Evolutionary conservation across 64 coral and sea anemone species (phyloP), one percentile per base, ranked within the genome.

Genomic region (Anthopleura sola): DNA sequence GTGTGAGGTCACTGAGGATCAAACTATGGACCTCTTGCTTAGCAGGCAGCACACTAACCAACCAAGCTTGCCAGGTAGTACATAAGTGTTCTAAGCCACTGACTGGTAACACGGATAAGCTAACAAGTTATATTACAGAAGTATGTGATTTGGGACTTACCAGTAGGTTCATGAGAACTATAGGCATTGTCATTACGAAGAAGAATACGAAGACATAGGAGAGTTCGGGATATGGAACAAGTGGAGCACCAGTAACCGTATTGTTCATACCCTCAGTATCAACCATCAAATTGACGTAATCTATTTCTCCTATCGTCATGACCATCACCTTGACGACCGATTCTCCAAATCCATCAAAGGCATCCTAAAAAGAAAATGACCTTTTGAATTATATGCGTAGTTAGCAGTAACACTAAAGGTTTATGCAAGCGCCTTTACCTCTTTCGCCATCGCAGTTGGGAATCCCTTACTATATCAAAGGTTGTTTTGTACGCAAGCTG

Each of bases 271-370:
- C 26, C n/a, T 37, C 32, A 56, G 37, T 79, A 78, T 93, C 87
- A 49, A 89, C 84, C 57, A 93, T 12, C 19, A 88, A 32, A 5
- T 76, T 55, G 2, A 37, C 37, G 75, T 93, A 93, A 68, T 88
- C 91, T 47, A 93, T 23, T 34, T 93, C 91, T 17, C 91, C 91
- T 26, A 89, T 60, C 24, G 84, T 89, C 91, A 93, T 93, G 28
- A 74, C 87, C n/a, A 86, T 85, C 20, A 75, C 82, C 58, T 88
- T 88, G 18, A 93, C 82, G 5, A 93, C 29, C 11, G 82, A 23
- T 37, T 85, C 39, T 0, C 76, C 75, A 56, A 86, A 85, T 15
- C 68, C 78, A 58, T 50, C 40, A 77, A 93, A 93, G 14, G 86
- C 86, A 29, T 53, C 83, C 91, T 93, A 23, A 37, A 93, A 89